These are phyloP conservation scores for Noctua janthina DNA, from an alignment of 2,888 invertebrate genomes.

Conservation along the genomic window DNA sequence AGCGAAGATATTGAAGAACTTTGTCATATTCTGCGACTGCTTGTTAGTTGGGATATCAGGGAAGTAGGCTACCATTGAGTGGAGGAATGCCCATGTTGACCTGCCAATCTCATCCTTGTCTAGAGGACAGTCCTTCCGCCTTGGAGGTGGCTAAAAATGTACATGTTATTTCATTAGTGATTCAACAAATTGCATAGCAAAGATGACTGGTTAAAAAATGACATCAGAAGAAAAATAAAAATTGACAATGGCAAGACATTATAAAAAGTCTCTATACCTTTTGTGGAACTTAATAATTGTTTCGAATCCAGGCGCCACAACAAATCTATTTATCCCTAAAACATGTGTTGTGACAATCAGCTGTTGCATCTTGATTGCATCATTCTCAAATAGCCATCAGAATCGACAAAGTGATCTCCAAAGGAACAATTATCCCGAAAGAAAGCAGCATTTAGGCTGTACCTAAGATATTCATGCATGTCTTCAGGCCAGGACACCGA, in stretches of 20 bases:
- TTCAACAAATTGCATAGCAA: not conserved
- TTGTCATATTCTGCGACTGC: conserved; percentile 94
- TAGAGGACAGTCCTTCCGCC: conserved; percentile 92
- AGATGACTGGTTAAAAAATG: not conserved
- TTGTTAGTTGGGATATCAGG: conserved; percentile 94
- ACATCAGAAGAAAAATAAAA: not conserved
- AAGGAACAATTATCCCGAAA: not conserved
- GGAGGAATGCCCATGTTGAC: conserved; percentile 97
- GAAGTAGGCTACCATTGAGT: conserved; percentile 98
- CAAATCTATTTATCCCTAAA: not conserved
- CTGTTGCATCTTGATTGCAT: conserved; percentile 51
- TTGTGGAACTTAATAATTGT: not conserved
- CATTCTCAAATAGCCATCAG: conserved; percentile 16
- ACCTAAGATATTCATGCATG: not conserved
- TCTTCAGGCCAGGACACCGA: not conserved
- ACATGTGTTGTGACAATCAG: conserved; percentile 36
- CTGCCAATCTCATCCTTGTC: conserved; percentile 94
- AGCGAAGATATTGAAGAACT: conserved; percentile 95
- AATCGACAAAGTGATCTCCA: not conserved
- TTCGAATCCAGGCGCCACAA: not conserved
- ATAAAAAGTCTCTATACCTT: not conserved
- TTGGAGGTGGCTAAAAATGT: conserved; percentile 54
- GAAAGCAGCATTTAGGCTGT: not conserved
- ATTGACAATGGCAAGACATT: not conserved
- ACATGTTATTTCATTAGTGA: not conserved